Evolutionary conservation across 1,140 invertebrate species (phyloP), one percentile per base, ranked within the genome.

Genomic region (Zeugodacus cucurbitae): DNA sequence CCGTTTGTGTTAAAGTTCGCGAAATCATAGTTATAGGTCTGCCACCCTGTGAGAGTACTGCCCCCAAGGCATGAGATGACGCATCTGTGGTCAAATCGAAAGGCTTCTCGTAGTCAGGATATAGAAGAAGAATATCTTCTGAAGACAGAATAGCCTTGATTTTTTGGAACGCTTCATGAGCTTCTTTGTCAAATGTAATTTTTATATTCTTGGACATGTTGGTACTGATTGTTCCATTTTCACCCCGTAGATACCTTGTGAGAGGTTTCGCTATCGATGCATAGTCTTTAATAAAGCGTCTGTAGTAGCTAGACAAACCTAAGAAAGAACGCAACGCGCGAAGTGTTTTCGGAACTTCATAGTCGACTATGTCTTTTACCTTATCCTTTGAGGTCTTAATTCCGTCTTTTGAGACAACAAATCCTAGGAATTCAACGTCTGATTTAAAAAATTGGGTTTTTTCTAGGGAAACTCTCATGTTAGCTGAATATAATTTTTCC

Each of bases 391-490:
- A 34, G 64, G 89, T 90, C 64, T 59, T 85, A 37, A 89, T 89
- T 6, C 88, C 85, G 3, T 87, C 29, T 29, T 74, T 67, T 32
- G 82, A 87, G 14, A 89, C 64, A 5, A 89, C 41, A 86, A 88
- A 90, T 3, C 86, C 88, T 17, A 89, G 34, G 58, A 85, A 90
- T 87, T 89, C 64, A 32, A 89, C 87, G 34, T 92, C 89, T 32
- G 74, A 88, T 74, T 91, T 89, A n/a, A 90, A 92, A 89, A 95
- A 94, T 57, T 93, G 78, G 78, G 91, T 93, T 90, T 94, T 94
- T 88, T 91, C 88, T 90, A n/a, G n/a, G n/a, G n/a, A n/a, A n/a
- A n/a, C n/a, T 67, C 93, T 94, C 7, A 95, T 89, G 32, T 92
- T 91, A 20, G 90, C 88, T 26, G 89, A 67, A 5, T 95, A 89